These are phyloP conservation scores for Periplaneta americana DNA, from an alignment of 1,140 invertebrate genomes.

Conservation along the genomic window DNA sequence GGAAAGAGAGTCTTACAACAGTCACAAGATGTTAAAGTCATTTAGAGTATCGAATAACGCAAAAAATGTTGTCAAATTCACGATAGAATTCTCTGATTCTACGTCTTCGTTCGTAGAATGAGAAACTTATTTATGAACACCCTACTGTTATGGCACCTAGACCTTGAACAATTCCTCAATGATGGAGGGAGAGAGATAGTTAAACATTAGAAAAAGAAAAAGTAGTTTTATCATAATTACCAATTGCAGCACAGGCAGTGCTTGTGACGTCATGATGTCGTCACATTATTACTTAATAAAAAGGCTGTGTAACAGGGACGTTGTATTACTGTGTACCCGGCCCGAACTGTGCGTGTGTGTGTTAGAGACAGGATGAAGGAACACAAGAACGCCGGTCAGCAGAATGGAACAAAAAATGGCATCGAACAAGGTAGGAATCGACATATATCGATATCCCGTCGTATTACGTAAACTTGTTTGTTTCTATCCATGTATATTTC, in stretches of 20 bases:
- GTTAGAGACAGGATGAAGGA: not conserved
- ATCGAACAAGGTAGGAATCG: not conserved
- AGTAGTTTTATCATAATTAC: not conserved
- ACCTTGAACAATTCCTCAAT: not conserved
- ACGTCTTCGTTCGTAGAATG: too few relatives aligned
- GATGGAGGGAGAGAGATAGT: not conserved
- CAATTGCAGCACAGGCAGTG: not conserved
- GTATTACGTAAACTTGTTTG: not conserved
- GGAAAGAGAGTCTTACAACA: too few relatives aligned
- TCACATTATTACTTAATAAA: not conserved
- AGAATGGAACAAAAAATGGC: not conserved
- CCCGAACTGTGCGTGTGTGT: not conserved
- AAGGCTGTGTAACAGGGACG: not conserved
- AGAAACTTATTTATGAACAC: not conserved
- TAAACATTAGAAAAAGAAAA: not conserved
- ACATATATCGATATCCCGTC: not conserved
- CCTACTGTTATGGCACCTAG: not conserved
- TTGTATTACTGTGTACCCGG: not conserved
- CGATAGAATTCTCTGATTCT: too few relatives aligned
- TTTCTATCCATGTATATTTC: too few relatives aligned
- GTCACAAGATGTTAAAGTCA: too few relatives aligned
- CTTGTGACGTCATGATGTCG: not conserved
- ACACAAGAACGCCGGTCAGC: not conserved
- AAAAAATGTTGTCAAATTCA: too few relatives aligned
- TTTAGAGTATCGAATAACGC: too few relatives aligned